Evolutionary conservation across 2,797 vertebrate genomes (phyloP).

Genomic region (Harpagifer antarcticus): DNA sequence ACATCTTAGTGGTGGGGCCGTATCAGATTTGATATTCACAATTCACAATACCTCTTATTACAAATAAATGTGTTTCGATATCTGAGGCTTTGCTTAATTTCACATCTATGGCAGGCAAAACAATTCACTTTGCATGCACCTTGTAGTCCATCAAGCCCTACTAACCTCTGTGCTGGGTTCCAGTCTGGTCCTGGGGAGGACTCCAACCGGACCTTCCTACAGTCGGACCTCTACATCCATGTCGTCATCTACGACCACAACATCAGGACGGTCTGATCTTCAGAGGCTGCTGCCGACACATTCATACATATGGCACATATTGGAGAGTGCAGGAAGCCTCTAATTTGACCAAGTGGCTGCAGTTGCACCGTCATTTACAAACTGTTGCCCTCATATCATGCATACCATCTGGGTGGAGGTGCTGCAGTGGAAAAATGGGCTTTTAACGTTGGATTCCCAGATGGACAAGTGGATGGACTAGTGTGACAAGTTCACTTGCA

Average conservation of each 20-base stretch:
- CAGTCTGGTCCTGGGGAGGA: slow-evolving; percentile 86
- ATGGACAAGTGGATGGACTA: slow-evolving; percentile 31
- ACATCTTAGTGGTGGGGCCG: slow-evolving; percentile 58
- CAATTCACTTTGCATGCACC: neutral
- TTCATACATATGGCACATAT: slow-evolving; percentile 39
- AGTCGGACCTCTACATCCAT: slow-evolving; percentile 87
- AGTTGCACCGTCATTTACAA: slow-evolving; percentile 58
- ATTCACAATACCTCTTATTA: slow-evolving; percentile 29
- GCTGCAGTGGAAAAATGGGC: slow-evolving; percentile 27
- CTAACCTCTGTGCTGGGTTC: slow-evolving; percentile 61
- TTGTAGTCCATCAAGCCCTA: neutral
- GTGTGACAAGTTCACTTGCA: slow-evolving; percentile 10
- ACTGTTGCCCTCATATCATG: slow-evolving; percentile 63
- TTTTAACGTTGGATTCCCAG: slow-evolving; percentile 45
- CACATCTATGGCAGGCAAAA: neutral
- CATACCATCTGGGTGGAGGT: slow-evolving; percentile 75
- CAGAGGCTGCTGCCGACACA: slow-evolving; percentile 35
- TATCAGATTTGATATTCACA: slow-evolving; percentile 38
- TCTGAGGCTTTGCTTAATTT: slow-evolving; percentile 29
- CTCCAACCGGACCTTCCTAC: slow-evolving; percentile 80
- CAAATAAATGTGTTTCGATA: slow-evolving; percentile 20
- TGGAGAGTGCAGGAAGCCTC: slow-evolving; percentile 45
- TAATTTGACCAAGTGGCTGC: slow-evolving; percentile 60
- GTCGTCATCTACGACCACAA: slow-evolving; percentile 87
- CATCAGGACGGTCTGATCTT: slow-evolving; percentile 74